Conservation (phyloP, 1,140 invertebrate species). For the Calephelis nemesis region DNA sequence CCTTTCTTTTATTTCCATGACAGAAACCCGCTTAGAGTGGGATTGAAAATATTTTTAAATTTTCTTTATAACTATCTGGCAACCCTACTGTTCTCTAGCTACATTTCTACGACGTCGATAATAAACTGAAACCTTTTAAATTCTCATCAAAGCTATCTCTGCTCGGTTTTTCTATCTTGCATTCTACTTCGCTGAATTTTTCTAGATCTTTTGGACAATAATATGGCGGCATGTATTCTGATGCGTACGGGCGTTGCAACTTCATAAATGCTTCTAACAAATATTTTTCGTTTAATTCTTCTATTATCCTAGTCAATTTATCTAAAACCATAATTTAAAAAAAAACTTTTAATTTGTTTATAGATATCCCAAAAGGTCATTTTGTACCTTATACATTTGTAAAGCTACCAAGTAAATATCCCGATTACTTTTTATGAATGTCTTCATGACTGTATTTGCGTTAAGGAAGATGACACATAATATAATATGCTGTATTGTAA, state of each 20-base stretch:
- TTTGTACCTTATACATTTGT: no score
- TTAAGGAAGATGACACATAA: no score
- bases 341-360: not conserved
- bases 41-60: no score
- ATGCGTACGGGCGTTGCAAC: slow-evolving; percentile 28
- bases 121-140: slow-evolving; percentile 65
- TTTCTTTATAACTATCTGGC: no score
- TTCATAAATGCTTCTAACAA: slow-evolving; percentile 22
- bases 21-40: no score
- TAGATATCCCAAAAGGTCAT: no score
- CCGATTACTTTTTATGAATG: no score
- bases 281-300: slow-evolving; percentile 40
- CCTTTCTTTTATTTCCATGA: no score
- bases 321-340: slow-evolving; percentile 32
- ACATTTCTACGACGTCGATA: slow-evolving; percentile 65
- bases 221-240: slow-evolving; percentile 42
- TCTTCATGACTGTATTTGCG: no score
- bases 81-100: slow-evolving; percentile 13
- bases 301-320: slow-evolving; percentile 41
- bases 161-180: slow-evolving; percentile 43
- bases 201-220: slow-evolving; percentile 52
- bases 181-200: slow-evolving; percentile 39
- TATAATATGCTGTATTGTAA: no score
- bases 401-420: no score
- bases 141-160: slow-evolving; percentile 67